These are phyloP conservation scores for Cabera pusaria DNA, from an alignment of 2,888 invertebrate species.

Conservation along the genomic window DNA sequence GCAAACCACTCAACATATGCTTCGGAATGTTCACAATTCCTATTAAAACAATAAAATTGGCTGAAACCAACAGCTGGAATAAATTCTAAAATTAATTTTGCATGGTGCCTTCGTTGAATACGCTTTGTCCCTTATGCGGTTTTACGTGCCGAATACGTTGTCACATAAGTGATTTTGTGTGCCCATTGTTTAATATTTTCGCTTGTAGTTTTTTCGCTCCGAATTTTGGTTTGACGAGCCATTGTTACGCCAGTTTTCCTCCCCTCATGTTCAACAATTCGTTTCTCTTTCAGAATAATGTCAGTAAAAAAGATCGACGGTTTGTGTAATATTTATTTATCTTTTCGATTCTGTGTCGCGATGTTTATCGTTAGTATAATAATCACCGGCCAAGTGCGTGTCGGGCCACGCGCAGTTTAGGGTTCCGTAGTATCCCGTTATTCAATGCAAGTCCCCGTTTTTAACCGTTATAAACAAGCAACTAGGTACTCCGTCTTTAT, in stretches of 20 bases:
- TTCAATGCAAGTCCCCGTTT: too few species aligned
- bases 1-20: constrained; percentile 16
- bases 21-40: constrained; percentile 18
- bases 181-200: constrained; percentile 15
- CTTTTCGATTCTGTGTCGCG: constrained; percentile 10
- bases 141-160: constrained; percentile 10
- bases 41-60: constrained; percentile 24
- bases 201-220: constrained; percentile 16
- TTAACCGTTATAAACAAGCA: too few species aligned
- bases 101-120: constrained; percentile 10
- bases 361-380: not conserved
- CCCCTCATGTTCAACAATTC: constrained; percentile 10
- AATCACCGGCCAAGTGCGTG: too few species aligned
- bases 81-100: constrained; percentile 20
- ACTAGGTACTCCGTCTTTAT: too few species aligned
- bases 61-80: constrained; percentile 13
- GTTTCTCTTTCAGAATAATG: constrained; percentile 6
- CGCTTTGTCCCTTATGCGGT: constrained; percentile 16
- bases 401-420: too few species aligned
- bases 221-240: constrained; percentile 15
- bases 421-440: too few species aligned
- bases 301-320: constrained; percentile 5
- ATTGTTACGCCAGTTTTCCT: constrained; percentile 13
- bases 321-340: constrained; percentile 8
- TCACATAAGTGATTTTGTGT: constrained; percentile 20